phyloP scores from a whole-genome alignment of 2,888 invertebrate species.

The Endotricha flammealis region DNA sequence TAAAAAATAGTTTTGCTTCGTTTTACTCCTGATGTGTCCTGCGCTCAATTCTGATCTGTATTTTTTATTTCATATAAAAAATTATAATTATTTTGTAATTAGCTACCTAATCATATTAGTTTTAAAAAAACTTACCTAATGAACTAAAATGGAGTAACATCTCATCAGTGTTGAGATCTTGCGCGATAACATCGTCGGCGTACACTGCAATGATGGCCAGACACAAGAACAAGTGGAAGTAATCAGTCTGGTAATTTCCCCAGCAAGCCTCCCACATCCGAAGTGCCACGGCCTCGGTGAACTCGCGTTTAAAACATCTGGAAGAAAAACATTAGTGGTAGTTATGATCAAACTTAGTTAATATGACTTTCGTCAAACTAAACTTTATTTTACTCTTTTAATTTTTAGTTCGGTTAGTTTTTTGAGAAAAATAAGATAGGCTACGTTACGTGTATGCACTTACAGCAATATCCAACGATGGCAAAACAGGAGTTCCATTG shows the following conservation, averaged over 20 bases:
- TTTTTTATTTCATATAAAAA: no score
- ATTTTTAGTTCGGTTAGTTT: no score
- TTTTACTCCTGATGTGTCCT: no score
- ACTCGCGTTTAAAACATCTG: constrained; percentile 94
- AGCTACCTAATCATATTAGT: no score
- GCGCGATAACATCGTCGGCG: constrained; percentile 94
- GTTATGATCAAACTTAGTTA: no score
- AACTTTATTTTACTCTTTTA: no score
- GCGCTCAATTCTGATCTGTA: no score
- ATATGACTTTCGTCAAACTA: no score
- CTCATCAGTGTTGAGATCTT: constrained; percentile 94
- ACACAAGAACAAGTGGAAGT: constrained; percentile 96
- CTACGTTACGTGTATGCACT: constrained; percentile 41
- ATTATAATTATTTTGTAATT: no score
- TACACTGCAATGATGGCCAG: constrained; percentile 95
- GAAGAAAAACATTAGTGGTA: constrained; percentile 29
- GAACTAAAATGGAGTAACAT: constrained; percentile 97
- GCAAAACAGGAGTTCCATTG: constrained; percentile 93
- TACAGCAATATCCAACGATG: constrained; percentile 96
- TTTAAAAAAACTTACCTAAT: constrained; percentile 79
- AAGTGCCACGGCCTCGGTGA: constrained; percentile 91
- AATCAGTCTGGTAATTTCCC: constrained; percentile 97
- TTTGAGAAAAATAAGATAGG: no score
- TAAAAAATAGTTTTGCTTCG: no score
- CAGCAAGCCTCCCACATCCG: constrained; percentile 98